These are phyloP conservation scores for Hetaerina titia DNA, from an alignment of 2,888 invertebrate species.

Conservation along the genomic window DNA sequence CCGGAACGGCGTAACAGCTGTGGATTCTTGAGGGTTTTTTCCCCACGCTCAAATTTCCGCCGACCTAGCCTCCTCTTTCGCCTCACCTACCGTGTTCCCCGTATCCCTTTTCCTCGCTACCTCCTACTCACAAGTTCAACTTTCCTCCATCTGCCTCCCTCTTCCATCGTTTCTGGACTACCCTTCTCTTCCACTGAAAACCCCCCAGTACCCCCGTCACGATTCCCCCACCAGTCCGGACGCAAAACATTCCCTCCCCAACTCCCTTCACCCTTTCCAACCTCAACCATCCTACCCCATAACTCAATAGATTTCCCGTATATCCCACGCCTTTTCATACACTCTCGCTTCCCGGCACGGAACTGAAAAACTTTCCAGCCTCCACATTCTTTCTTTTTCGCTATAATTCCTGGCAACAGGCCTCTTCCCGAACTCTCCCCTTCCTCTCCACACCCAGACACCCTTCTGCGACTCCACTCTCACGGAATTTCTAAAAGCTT, in stretches of 20 bases:
- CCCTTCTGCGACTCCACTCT: background rate
- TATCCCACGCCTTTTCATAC: background rate
- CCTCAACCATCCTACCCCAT: background rate
- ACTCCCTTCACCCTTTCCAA: background rate
- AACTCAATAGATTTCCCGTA: slow-evolving; percentile 31
- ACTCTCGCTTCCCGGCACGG: background rate
- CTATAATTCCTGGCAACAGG: slow-evolving; percentile 26
- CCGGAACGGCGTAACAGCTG: slow-evolving; percentile 34
- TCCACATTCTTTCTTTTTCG: background rate
- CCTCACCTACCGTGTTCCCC: background rate
- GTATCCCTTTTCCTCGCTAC: too few species aligned
- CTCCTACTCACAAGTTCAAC: too few species aligned
- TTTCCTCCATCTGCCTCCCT: background rate
- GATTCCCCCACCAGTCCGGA: background rate
- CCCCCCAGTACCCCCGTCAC: background rate
- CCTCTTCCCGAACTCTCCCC: background rate
- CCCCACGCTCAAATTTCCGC: background rate
- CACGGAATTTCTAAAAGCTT: background rate
- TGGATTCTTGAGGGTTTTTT: background rate
- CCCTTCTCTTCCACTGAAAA: background rate
- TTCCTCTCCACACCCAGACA: background rate
- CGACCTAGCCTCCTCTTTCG: slow-evolving; percentile 9
- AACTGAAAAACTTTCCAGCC: background rate
- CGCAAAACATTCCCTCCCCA: background rate
- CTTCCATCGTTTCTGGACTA: background rate